Evolutionary conservation across 2,113 vertebrate species (phyloP).

Genomic region (Sinocyclocheilus grahami): DNA sequence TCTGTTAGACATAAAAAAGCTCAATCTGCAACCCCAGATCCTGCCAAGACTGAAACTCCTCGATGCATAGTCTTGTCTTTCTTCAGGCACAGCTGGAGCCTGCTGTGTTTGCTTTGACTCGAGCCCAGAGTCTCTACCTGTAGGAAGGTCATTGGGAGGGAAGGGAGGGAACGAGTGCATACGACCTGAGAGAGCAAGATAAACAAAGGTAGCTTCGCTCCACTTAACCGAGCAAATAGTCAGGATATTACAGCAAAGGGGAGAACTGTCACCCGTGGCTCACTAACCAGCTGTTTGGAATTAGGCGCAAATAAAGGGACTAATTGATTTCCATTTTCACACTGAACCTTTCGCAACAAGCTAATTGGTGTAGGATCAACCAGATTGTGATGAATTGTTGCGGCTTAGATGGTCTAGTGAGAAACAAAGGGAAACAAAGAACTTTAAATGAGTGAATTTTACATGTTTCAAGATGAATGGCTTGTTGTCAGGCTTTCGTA

Average conservation of each 20-base stretch:
- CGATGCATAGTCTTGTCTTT: slow-evolving; percentile 39
- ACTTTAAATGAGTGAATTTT: neutral
- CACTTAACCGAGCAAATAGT: slow-evolving; percentile 56
- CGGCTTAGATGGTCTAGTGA: slow-evolving; percentile 21
- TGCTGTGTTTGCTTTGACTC: slow-evolving; percentile 52
- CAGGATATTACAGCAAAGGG: slow-evolving; percentile 54
- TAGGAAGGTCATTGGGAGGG: slow-evolving; percentile 47
- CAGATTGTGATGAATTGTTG: slow-evolving; percentile 56
- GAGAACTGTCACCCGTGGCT: slow-evolving; percentile 57
- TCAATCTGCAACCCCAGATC: neutral
- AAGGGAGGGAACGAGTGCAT: slow-evolving; percentile 3
- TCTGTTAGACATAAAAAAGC: neutral
- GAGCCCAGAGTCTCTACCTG: slow-evolving; percentile 45
- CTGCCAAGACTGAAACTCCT: neutral
- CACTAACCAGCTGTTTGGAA: slow-evolving; percentile 58
- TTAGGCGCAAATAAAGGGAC: slow-evolving; percentile 59
- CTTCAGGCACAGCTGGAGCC: slow-evolving; percentile 35
- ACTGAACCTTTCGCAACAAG: slow-evolving; percentile 44
- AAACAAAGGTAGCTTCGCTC: slow-evolving; percentile 44
- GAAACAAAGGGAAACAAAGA: neutral
- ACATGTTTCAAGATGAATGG: neutral
- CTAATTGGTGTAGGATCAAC: slow-evolving; percentile 48
- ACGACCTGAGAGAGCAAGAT: slow-evolving; percentile 30
- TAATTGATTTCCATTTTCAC: slow-evolving; percentile 57
- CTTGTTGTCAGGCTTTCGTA: neutral